Percentiles rank a stretch among this genome's conserved stretches.
These are phyloP conservation scores for Australoheros scitulus DNA, from an alignment of 2,113 vertebrate genomes.

Conservation along the genomic window DNA sequence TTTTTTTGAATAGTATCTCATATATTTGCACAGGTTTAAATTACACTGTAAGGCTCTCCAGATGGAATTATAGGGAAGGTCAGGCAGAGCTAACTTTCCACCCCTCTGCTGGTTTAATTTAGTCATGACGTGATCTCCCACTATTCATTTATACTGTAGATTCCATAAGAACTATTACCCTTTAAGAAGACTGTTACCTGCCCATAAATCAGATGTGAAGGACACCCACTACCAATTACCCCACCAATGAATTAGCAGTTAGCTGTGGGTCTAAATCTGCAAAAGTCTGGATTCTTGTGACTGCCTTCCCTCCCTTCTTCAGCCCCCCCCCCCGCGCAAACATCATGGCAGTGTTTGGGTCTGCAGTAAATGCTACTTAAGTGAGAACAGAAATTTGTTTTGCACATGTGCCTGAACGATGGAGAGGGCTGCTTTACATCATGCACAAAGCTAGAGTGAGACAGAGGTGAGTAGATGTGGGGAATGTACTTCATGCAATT, in stretches of 20 bases:
- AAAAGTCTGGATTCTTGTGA: not conserved
- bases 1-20: not conserved
- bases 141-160: slow-evolving; percentile 37
- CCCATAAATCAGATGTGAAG: not conserved
- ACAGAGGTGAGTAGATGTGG: not conserved
- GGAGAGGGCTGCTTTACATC: slow-evolving; percentile 21
- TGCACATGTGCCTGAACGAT: slow-evolving; percentile 59
- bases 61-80: slow-evolving; percentile 1
- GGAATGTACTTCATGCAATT: not conserved
- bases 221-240: not conserved
- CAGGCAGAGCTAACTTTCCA: slow-evolving; percentile 40
- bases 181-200: not conserved
- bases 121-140: slow-evolving; percentile 31
- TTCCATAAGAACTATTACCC: slow-evolving; percentile 43
- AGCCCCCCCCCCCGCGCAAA: not conserved
- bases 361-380: slow-evolving; percentile 19
- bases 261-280: not conserved
- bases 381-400: slow-evolving; percentile 50
- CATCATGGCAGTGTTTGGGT: slow-evolving; percentile 23
- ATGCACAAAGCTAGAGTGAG: not conserved
- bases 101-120: slow-evolving; percentile 8
- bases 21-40: slow-evolving; percentile 18
- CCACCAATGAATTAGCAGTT: not conserved
- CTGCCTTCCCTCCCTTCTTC: not conserved
- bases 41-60: slow-evolving; percentile 34